phyloP scores from a whole-genome alignment of 1,140 invertebrate genomes.

The Drosophila hydei region DNA sequence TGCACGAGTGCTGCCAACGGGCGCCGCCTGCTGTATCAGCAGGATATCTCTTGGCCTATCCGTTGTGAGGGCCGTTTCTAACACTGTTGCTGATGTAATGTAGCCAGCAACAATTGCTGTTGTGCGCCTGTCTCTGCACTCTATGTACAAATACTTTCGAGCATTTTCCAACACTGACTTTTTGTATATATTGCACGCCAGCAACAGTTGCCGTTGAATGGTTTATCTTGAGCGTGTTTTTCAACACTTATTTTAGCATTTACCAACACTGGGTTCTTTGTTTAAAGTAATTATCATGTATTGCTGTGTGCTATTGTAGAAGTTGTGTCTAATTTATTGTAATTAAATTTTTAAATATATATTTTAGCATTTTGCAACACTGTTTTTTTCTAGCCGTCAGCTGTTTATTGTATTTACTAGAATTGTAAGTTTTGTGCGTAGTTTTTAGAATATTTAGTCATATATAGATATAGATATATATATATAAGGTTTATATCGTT shows the following conservation, averaged over 20 bases:
- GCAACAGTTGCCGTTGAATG: too few species aligned
- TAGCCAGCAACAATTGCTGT: conserved; percentile 27
- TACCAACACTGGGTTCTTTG: neutral
- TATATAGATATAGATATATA: too few species aligned
- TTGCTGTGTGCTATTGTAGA: neutral
- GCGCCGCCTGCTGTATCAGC: conserved; percentile 73
- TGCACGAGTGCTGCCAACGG: conserved; percentile 50
- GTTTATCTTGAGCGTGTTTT: too few species aligned
- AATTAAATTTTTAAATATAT: neutral
- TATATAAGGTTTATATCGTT: conserved; percentile 7
- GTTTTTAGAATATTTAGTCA: too few species aligned
- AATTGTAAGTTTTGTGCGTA: neutral
- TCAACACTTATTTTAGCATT: neutral
- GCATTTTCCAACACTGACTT: too few species aligned
- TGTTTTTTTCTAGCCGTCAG: neutral
- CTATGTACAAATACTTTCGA: neutral
- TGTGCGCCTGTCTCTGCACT: neutral
- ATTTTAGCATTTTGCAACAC: conserved; percentile 2
- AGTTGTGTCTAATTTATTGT: too few species aligned
- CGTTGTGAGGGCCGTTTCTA: conserved; percentile 70
- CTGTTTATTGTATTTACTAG: neutral
- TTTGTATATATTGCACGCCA: too few species aligned
- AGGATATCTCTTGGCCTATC: conserved; percentile 79
- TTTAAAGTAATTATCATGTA: too few species aligned
- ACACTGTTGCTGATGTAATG: conserved; percentile 12